phyloP scores from a whole-genome alignment of 2,888 invertebrate genomes.

The Philonicus albiceps region DNA sequence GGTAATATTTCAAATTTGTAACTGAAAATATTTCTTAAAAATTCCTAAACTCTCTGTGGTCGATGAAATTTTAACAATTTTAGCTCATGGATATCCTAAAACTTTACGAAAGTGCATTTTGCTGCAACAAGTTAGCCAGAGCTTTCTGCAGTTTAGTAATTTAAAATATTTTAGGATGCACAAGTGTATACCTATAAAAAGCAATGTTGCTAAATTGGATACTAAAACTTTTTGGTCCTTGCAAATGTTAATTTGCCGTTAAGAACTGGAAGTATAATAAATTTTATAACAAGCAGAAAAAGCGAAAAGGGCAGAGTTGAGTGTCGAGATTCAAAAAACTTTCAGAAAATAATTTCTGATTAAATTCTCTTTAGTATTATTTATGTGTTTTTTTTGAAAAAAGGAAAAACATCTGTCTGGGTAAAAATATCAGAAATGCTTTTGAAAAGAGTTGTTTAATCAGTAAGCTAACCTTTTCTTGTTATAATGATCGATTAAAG shows the following conservation, averaged over 20 bases:
- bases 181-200: neutral
- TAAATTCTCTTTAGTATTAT: neutral
- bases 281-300: neutral
- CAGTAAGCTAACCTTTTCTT: neutral
- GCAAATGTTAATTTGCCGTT: neutral
- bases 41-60: neutral
- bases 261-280: neutral
- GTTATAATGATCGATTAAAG: neutral
- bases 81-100: neutral
- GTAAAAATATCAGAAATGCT: neutral
- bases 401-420: neutral
- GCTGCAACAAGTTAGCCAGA: neutral
- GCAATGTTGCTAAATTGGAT: neutral
- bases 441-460: neutral
- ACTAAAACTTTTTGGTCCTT: neutral
- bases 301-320: neutral
- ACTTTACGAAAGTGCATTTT: neutral
- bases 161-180: neutral
- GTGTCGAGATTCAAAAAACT: neutral
- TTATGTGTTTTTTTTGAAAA: neutral
- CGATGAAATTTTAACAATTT: neutral
- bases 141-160: neutral
- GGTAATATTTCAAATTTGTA: neutral
- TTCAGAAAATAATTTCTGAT: neutral
- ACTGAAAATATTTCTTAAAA: neutral